Evolutionary conservation across 2,888 invertebrate genomes (phyloP), one percentile per base, ranked within the genome.

Genomic region (Siphlonurus alternatus): DNA sequence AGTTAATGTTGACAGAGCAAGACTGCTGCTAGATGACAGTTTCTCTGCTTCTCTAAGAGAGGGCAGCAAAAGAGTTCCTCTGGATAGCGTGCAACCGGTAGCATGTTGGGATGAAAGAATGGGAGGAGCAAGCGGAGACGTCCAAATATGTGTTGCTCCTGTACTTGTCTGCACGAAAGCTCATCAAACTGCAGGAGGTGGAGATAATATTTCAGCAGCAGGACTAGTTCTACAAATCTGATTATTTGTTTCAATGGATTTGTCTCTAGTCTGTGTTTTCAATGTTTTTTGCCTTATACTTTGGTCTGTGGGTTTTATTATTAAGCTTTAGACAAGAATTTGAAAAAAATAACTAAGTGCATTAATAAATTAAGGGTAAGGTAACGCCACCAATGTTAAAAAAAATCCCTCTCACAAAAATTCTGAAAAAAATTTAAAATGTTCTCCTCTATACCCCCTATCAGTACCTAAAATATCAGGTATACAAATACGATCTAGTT

Each of bases 161-260:
- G 90, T 90, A 3, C 76, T 92, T 24, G 89, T 92, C 2, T 92
- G 92, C 71, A 89, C 88, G 0, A 81, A 87, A 69, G 89, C 88
- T 0, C 82, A 84, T 66, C 83, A 90, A 70, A 92, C 92, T 0
- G 91, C 88, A 0, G 92, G 92, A 0, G 91, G 89, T 10, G 92
- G 92, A 0, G 92, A 92, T 73, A 92, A 91, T 72, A 88, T 92
- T 67, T 91, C 91, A 0, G 88, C 90, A n/a, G 88, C 91, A 1
- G 91, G 89, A n/a, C 76, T 92, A 19, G 85, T 78, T 23, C 70
- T 77, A 61, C 79, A 79, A 67, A 71, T 77, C 38, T 72, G 67
- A 67, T 65, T 22, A 18, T 59, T 10, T 19, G 19, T 59, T 18
- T 19, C 53, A 51, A 15, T 51, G 53, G 53, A 51, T 51, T 15